Base-by-base conservation (phyloP, 1,140 invertebrate genomes). In the Lepidotrigona ventralis region DNA sequence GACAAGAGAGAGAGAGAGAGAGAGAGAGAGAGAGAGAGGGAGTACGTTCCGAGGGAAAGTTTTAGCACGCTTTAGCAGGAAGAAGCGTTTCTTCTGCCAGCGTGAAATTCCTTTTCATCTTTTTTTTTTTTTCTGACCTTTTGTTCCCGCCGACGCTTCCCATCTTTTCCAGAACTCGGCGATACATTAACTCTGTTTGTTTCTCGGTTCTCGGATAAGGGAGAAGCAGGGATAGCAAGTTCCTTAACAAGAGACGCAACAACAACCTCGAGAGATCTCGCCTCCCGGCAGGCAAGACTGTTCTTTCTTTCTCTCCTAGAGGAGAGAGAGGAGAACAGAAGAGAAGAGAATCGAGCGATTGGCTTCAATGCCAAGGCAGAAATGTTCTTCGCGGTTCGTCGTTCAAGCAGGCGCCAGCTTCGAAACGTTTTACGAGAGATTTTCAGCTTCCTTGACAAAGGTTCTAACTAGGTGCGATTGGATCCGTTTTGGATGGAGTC, bases 131-230 rank as follows among this genome's bases (percentile, higher is more conserved):
- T 53, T 33, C 54, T 11, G 56, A n/a, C n/a, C 21, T 33, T 39
- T 5, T 39, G 21, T 46, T 51, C 29, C 6, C 46, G 69, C n/a
- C 21, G 23, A 21, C 46, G 46, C 54, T 60, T 54, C 63, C 21
- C 53, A 29, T 26, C 60, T 33, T 71, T 46, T 64, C 51, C 72
- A 33, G 29, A n/a, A 6, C n/a, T 15, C 17, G 26, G 71, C 79
- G 72, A 81, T 81, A 76, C 79, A 81, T 76, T 81, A 82, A 82
- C 74, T 70, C 64, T 60, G 46, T 83, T 78, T 83, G 81, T 83
- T 78, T 69, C 56, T n/a, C 46, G 4, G 39, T 46, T 46, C 39
- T 26, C 54, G 46, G 64, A 70, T 56, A 69, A 76, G 29, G 79
- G 29, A 29, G n/a, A 63, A 54, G 33, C 33, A 33, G 33, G 60